These are phyloP conservation scores for Cephus cinctus DNA, from an alignment of 1,140 invertebrate genomes.

Conservation along the genomic window DNA sequence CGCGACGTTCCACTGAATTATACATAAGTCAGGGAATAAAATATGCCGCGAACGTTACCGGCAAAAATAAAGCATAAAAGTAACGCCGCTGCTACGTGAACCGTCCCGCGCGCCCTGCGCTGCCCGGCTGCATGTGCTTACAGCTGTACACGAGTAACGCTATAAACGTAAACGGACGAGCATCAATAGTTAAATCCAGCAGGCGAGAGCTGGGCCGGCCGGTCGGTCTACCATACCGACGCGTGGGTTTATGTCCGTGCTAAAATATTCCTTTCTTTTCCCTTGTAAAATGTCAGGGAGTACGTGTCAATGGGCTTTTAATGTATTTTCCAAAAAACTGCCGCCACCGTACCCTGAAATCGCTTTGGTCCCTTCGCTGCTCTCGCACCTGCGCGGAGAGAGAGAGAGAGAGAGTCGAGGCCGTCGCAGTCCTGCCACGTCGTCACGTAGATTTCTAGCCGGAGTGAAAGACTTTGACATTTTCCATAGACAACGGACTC, in stretches of 20 bases:
- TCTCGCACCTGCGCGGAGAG: neutral
- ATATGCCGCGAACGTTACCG: constrained; percentile 37
- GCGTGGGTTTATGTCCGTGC: neutral
- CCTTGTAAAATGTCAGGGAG: neutral
- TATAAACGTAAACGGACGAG: neutral
- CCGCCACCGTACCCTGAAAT: neutral
- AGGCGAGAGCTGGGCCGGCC: too few species aligned
- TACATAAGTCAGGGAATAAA: constrained; percentile 42
- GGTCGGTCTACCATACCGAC: too few species aligned
- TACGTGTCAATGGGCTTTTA: neutral
- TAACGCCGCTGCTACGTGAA: too few species aligned
- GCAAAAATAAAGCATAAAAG: constrained; percentile 8
- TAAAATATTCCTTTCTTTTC: neutral
- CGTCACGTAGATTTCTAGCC: neutral
- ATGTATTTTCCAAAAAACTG: constrained; percentile 11
- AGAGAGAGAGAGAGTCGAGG: constrained; percentile 12
- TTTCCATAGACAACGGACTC: constrained; percentile 1
- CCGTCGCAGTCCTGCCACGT: constrained; percentile 1
- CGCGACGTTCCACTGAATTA: constrained; percentile 38
- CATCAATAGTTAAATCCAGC: too few species aligned
- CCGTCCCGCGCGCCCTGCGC: too few species aligned
- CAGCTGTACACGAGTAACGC: neutral
- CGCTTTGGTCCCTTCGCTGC: constrained; percentile 3
- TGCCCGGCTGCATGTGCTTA: neutral
- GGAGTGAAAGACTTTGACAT: too few species aligned